A percentile compares a stretch with the other conserved stretches of the same genome.
Evolutionary conservation across 2,888 invertebrate genomes (phyloP).

Genomic region (Tipula confusa): DNA sequence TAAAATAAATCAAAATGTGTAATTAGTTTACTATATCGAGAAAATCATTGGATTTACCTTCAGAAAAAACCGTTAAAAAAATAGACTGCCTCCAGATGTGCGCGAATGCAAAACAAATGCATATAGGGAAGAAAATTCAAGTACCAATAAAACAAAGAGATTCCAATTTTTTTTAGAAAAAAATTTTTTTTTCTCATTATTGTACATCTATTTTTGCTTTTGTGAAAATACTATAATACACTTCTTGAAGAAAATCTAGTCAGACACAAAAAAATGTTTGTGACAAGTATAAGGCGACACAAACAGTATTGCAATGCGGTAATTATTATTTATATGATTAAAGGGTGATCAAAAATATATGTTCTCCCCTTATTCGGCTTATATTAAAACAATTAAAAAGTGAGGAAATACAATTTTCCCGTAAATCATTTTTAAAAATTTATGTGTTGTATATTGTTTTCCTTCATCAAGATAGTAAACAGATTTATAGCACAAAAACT

Average conservation of each 20-base stretch:
- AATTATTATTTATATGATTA: neutral
- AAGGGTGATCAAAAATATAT: neutral
- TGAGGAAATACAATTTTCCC: neutral
- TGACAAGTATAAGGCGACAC: neutral
- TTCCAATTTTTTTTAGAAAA: neutral
- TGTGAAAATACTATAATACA: neutral
- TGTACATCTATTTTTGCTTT: neutral
- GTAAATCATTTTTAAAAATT: neutral
- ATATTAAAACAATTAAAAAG: neutral
- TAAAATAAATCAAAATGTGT: neutral
- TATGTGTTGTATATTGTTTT: neutral
- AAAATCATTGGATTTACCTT: neutral
- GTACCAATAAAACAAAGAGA: neutral
- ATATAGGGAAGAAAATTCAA: neutral
- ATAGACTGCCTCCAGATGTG: neutral
- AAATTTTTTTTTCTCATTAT: neutral
- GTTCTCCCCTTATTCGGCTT: neutral
- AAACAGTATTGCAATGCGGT: neutral
- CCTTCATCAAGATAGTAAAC: constrained; percentile 3
- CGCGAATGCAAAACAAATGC: neutral
- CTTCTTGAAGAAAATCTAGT: neutral
- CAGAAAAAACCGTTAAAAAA: neutral
- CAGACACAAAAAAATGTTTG: neutral
- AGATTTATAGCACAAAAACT: neutral
- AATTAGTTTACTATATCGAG: neutral